phyloP scores from a whole-genome alignment of 2,797 vertebrate genomes.

The Lacerta bilineata region DNA sequence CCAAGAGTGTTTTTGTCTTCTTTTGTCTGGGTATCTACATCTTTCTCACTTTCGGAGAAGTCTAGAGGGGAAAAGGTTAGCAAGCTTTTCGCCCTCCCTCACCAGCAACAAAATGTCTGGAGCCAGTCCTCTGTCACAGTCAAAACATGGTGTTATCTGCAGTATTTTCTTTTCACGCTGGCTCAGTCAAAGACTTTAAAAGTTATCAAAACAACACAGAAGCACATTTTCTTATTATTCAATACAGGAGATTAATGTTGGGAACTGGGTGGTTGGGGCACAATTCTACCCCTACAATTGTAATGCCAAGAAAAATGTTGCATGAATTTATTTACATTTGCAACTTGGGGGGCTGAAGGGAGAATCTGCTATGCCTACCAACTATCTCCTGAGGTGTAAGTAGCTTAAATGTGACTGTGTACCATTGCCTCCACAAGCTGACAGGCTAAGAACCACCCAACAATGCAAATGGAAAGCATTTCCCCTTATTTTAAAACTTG shows the following conservation, averaged over 20 bases:
- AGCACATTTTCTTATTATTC: neutral
- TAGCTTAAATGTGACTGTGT: neutral
- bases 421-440: neutral
- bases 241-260: neutral
- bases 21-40: neutral
- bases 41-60: neutral
- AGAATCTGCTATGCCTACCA: neutral
- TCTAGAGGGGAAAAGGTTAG: neutral
- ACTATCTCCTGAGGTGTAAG: neutral
- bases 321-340: slow-evolving; percentile 9
- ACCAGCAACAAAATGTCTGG: neutral
- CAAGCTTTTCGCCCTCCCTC: too few species aligned
- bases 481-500: neutral
- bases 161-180: neutral
- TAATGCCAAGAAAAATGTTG: slow-evolving; percentile 8
- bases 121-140: neutral
- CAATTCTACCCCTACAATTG: neutral
- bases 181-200: neutral
- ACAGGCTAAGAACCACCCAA: neutral
- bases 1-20: neutral
- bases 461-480: slow-evolving; percentile 29
- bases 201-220: neutral
- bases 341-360: neutral
- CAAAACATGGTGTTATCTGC: neutral
- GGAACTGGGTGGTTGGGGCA: neutral